These are phyloP conservation scores for Aphis craccivora DNA, from an alignment of 1,140 invertebrate species.

Conservation along the genomic window DNA sequence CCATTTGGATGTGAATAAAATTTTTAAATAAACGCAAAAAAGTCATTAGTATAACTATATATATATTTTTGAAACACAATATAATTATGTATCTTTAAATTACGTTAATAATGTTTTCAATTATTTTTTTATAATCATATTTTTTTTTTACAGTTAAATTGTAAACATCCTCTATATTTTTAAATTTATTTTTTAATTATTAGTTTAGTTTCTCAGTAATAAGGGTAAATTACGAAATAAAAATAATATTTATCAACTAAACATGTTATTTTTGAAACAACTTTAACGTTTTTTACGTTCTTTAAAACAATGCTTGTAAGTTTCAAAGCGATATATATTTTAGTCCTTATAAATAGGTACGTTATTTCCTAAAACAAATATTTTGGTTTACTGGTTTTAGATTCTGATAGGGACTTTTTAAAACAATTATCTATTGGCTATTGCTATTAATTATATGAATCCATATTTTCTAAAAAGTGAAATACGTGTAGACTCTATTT, in stretches of 20 bases:
- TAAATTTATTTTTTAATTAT: neutral
- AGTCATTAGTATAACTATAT: neutral
- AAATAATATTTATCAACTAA: neutral
- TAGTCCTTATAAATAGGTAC: too few relatives aligned
- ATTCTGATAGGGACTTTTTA: too few relatives aligned
- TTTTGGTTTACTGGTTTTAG: too few relatives aligned
- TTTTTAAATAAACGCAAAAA: neutral
- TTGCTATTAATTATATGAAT: too few relatives aligned
- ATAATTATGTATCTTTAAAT: neutral
- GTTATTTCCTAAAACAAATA: too few relatives aligned
- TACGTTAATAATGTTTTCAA: neutral
- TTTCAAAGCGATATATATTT: neutral
- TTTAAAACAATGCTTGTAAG: neutral
- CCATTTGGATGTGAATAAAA: neutral
- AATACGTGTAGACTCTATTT: too few relatives aligned
- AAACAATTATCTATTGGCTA: too few relatives aligned
- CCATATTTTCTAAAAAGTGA: too few relatives aligned
- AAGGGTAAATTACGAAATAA: neutral
- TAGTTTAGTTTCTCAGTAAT: neutral
- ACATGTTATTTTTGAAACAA: neutral
- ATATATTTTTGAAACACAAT: neutral
- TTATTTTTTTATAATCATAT: neutral
- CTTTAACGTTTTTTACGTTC: neutral
- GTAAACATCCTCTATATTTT: neutral
- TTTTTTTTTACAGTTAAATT: conserved; percentile 29